Base-by-base conservation (phyloP, 1,140 invertebrate species). In the Euglossa dilemma region DNA sequence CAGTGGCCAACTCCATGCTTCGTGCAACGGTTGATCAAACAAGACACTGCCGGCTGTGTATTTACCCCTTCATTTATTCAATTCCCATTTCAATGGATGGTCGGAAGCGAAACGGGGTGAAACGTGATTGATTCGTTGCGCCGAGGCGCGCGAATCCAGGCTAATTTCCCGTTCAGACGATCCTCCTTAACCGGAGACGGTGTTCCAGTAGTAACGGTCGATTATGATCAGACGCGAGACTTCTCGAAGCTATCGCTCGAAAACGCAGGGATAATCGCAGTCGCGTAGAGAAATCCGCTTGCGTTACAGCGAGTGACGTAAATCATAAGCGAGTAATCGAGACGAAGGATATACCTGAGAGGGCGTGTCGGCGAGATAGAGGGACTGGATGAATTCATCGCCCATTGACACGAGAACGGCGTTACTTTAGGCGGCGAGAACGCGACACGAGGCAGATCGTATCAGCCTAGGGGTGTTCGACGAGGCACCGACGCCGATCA, bases 351-450 rank as follows among this genome's bases (percentile, higher is more conserved):
- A 59, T 47, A 66, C 50, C 28, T 8, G 76, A 23, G 16, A 18
- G 70, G 59, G 71, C 57, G 57, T 72, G 85, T 54, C 64, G 47
- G 25, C 9, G 47, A 84, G 85, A 87, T 84, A 87, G 84, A 84
- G 56, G 73, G 5, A 50, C 25, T 56, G 85, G 75, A 87, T 72
- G 64, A 72, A 84, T 87, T 87, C 86, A 83, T 87, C 85, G 80
- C 57, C 74, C 74, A 83, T 87, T 83, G 86, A 87, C 86, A 86
- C 85, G 85, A 83, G 43, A 87, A 74, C 61, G 85, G 61, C 16
- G 59, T 87, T 67, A 77, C 74, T 83, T 57, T 67, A 70, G 74
- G 45, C 56, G 54, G 63, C 56, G 85, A 45, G 77, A 85, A 86
- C 71, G 80, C 63, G 74, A 74, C 85, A 72, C 52, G 77, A 69